Evolutionary conservation across 1,140 invertebrate species (phyloP), one percentile per base, ranked within the genome.

Genomic region (Steinernema khuongi): DNA sequence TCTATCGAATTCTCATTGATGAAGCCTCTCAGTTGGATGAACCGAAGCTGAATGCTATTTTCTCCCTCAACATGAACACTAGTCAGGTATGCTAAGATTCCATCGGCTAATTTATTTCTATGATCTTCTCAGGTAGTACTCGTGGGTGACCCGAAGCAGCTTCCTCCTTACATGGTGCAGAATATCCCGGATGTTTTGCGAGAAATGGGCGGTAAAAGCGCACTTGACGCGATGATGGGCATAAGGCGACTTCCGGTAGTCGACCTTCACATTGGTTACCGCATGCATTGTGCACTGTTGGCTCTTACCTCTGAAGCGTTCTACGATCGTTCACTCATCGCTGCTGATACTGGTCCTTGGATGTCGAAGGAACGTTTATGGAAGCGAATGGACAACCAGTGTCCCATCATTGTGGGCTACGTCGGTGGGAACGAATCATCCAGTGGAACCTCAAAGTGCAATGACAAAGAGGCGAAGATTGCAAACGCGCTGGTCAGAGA

Each of bases 11-110:
- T 22, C 19, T 60, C 7, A 60, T 60, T 22, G 50, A 60, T 22
- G 50, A 60, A 60, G 50, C 50, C 14, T 60, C 50, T 7, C 50
- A 60, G 50, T 26, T 60, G 19, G 50, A 60, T 26, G 50, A 60
- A 22, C 50, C 50, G 11, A 11, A 26, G 22, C 19, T 60, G 11
- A 60, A 17, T 11, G 50, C 50, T 11, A 11, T 60, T 11, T 22
- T 60, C 19, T 60, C 50, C 19, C 19, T 60, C 14, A 60, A 60
- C 19, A 60, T 60, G 50, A 14, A 22, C 22, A 60, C 50, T 4
- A 22, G 26, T n/a, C 50, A 60, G 19, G 50, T 60, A 26, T 11
- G 14, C 26, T 60, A 14, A 22, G 19, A 60, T 60, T 60, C 19
- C 26, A 7, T 60, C 14, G 50, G 26, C 7, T 22, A 22, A 60